phyloP scores from a whole-genome alignment of 2,113 vertebrate species.

The Varanus salvator region DNA sequence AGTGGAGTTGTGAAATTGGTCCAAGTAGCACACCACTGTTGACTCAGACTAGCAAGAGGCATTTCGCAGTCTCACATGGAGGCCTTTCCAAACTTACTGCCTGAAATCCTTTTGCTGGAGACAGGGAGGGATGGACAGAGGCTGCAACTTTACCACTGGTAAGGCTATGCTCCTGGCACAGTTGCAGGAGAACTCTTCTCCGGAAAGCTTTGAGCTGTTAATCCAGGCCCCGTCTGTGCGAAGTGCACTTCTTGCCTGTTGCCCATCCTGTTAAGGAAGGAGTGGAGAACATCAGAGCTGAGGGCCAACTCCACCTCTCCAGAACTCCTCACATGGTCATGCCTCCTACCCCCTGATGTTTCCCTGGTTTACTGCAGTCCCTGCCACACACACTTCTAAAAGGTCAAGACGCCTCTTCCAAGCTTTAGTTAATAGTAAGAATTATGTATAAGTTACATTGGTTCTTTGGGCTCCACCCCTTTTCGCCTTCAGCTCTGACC shows the following conservation, averaged over 20 bases:
- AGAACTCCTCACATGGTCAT: not conserved
- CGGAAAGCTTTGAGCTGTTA: not conserved
- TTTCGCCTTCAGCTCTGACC: not conserved
- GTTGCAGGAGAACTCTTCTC: not conserved
- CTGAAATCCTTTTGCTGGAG: not conserved
- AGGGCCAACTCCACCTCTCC: not conserved
- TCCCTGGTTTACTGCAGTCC: not conserved
- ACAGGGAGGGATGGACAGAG: not conserved
- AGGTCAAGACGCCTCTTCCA: not conserved
- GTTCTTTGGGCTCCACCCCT: not conserved
- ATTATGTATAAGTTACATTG: not conserved
- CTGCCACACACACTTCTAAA: not conserved
- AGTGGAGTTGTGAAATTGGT: not conserved
- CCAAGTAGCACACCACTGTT: too few relatives aligned
- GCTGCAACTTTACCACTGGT: too few relatives aligned
- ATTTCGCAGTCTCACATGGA: not conserved
- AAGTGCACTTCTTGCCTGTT: not conserved
- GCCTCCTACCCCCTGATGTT: not conserved
- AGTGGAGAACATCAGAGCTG: not conserved
- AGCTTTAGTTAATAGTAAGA: not conserved
- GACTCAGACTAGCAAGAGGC: not conserved
- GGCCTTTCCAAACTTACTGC: not conserved
- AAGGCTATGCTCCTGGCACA: not conserved
- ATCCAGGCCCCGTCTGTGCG: not conserved
- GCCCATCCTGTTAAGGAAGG: not conserved